Percentiles rank a stretch among this genome's conserved stretches.
Conservation (phyloP, 2,113 vertebrate species). For the Pterocles burchelli region DNA sequence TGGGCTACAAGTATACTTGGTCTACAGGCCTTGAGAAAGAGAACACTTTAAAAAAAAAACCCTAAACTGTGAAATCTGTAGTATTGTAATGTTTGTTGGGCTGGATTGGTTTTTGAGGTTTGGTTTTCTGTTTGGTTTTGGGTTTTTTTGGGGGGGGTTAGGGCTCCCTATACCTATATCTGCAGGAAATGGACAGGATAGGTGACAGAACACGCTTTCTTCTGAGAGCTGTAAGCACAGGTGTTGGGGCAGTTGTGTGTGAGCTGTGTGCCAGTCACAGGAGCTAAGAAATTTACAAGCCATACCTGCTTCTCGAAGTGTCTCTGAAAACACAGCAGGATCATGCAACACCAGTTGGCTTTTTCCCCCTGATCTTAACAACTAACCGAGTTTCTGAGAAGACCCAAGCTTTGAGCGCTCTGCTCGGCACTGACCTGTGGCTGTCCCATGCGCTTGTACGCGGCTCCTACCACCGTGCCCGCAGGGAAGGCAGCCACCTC, state of each 20-base stretch:
- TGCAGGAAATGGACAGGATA: background rate
- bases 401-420: background rate
- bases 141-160: rapidly evolving
- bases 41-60: background rate
- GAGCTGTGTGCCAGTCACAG: rapidly evolving
- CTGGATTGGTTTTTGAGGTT: too few species aligned
- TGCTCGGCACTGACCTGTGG: background rate
- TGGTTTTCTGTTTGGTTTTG: background rate
- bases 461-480: rapidly evolving
- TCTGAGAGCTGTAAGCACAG: rapidly evolving
- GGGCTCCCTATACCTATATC: rapidly evolving
- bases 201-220: rapidly evolving
- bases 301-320: rapidly evolving
- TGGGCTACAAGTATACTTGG: background rate
- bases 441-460: rapidly evolving
- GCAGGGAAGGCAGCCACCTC: rapidly evolving
- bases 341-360: rapidly evolving
- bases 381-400: background rate
- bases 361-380: background rate
- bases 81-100: too few species aligned
- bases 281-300: rapidly evolving
- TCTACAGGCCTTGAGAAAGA: background rate
- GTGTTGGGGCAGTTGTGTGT: background rate
- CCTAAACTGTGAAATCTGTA: background rate
- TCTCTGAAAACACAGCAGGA: background rate